A percentile compares a stretch with the other conserved stretches of the same genome.
Conservation (phyloP, 2,888 invertebrate genomes). For the Tachina lurida region DNA sequence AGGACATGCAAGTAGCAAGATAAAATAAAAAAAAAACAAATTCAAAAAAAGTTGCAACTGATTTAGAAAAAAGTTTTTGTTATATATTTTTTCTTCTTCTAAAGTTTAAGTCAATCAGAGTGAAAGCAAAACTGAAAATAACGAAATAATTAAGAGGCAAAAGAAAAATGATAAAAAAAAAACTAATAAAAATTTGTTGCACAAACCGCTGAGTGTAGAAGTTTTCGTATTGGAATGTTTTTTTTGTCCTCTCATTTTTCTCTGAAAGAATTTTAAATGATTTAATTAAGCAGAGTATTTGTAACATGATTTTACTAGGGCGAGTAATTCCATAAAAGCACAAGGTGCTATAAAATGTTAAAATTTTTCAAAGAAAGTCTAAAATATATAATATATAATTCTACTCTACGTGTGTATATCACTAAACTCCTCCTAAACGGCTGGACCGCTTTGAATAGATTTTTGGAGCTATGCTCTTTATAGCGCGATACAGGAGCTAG, state of each 20-base stretch:
- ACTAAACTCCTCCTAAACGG: no score
- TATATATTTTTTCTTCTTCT: not conserved
- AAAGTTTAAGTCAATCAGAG: constrained; percentile 40
- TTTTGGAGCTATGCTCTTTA: no score
- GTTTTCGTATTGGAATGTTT: constrained; percentile 33
- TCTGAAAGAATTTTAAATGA: not conserved
- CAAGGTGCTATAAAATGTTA: no score
- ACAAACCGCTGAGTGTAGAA: constrained; percentile 9
- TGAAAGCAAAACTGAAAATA: constrained; percentile 47
- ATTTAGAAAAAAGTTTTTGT: constrained; percentile 32
- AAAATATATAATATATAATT: no score
- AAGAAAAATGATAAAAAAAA: not conserved
- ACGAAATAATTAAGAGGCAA: constrained; percentile 31
- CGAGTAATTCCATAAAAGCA: no score
- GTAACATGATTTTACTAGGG: not conserved
- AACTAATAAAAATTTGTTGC: constrained; percentile 33
- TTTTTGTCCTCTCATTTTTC: not conserved
- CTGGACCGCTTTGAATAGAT: no score
- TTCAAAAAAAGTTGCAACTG: constrained; percentile 25
- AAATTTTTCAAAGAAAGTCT: no score
- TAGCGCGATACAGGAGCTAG: no score
- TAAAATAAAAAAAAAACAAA: constrained; percentile 10
- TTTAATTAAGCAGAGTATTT: not conserved
- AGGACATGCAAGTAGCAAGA: constrained; percentile 30
- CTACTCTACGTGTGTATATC: no score